Evolutionary conservation across 2,888 invertebrate species (phyloP).

Genomic region (Hemicrepidius hirtus): DNA sequence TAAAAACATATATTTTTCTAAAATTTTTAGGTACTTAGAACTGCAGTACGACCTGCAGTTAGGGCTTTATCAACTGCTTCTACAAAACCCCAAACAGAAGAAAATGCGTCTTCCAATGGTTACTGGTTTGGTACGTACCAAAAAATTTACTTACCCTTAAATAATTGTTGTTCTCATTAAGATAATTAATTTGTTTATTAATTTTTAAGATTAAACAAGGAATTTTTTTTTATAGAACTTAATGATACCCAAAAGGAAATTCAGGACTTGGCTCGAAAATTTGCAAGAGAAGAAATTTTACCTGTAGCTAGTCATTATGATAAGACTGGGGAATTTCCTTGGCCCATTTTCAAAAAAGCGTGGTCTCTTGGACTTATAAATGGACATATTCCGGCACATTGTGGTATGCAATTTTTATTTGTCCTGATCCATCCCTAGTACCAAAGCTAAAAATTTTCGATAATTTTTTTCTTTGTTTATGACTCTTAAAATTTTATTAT

Average conservation of each 20-base stretch:
- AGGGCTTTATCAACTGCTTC: slow-evolving; percentile 1
- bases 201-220: too few relatives aligned
- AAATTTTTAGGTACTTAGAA: slow-evolving; percentile 10
- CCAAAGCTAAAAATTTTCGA: too few relatives aligned
- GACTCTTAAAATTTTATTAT: too few relatives aligned
- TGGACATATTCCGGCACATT: slow-evolving; percentile 78
- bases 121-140: slow-evolving; percentile 5
- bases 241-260: slow-evolving; percentile 79
- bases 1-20: not conserved
- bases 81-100: not conserved
- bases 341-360: slow-evolving; percentile 95
- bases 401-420: slow-evolving; percentile 6
- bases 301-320: slow-evolving; percentile 94
- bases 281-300: slow-evolving; percentile 93
- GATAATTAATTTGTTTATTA: too few relatives aligned
- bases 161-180: too few relatives aligned
- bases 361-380: slow-evolving; percentile 93
- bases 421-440: not conserved
- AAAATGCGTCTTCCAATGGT: not conserved
- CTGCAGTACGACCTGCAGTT: slow-evolving; percentile 1
- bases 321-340: slow-evolving; percentile 93
- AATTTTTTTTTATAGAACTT: too few relatives aligned
- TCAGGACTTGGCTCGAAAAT: slow-evolving; percentile 90
- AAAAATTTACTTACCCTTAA: too few relatives aligned
- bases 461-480: too few relatives aligned